phyloP scores from a whole-genome alignment of 2,113 vertebrate species.

The Poeciliopsis occidentalis region DNA sequence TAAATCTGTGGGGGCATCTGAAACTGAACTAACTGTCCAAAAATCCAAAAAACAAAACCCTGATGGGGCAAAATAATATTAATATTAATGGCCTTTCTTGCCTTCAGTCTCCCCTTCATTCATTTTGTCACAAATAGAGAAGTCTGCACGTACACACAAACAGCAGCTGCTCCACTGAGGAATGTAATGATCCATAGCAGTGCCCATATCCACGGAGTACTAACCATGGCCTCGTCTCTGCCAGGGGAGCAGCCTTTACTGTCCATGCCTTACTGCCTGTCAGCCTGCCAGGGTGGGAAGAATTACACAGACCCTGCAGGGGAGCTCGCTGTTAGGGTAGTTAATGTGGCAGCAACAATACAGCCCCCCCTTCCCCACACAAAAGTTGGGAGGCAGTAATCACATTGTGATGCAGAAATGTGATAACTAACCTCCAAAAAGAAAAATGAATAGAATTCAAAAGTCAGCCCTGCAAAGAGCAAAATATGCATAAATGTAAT shows the following conservation, averaged over 20 bases:
- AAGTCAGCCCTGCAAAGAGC: not conserved
- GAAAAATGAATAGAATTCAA: not conserved
- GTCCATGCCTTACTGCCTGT: conserved; percentile 70
- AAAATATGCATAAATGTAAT: not conserved
- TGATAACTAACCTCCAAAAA: not conserved
- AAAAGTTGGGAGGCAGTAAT: not conserved
- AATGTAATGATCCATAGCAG: conserved; percentile 81
- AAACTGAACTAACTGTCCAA: conserved; percentile 35
- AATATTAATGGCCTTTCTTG: conserved; percentile 62
- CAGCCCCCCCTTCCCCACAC: not conserved
- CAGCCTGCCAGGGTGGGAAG: conserved; percentile 46
- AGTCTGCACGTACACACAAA: conserved; percentile 16
- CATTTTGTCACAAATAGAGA: conserved; percentile 47
- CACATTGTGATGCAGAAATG: not conserved
- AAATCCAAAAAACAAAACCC: conserved; percentile 36
- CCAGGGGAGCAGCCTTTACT: conserved; percentile 70
- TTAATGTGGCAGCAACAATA: conserved; percentile 23
- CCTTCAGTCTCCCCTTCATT: conserved; percentile 41
- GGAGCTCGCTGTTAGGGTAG: conserved; percentile 20
- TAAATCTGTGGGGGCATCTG: conserved; percentile 72
- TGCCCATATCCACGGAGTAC: conserved; percentile 74
- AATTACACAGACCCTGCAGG: conserved; percentile 45
- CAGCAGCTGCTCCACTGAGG: conserved; percentile 48
- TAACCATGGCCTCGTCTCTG: conserved; percentile 61
- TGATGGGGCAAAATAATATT: conserved; percentile 49